Conservation (phyloP, 2,113 vertebrate species). For the Grantiella picta region DNA sequence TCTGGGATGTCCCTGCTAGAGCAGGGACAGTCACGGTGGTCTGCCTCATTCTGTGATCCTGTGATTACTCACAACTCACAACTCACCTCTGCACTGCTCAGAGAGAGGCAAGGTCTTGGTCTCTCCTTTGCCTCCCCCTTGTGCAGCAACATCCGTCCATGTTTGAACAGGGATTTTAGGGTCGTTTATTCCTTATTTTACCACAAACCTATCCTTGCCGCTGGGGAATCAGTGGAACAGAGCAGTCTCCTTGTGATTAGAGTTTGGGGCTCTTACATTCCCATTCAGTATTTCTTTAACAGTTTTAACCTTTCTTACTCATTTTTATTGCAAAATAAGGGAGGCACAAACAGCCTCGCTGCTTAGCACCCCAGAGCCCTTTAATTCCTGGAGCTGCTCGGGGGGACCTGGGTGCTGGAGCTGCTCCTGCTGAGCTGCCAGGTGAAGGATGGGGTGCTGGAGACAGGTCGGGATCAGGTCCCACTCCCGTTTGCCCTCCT, state of each 20-base stretch:
- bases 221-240: neutral
- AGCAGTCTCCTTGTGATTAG: neutral
- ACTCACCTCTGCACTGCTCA: neutral
- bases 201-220: neutral
- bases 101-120: neutral
- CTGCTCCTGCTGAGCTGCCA: neutral
- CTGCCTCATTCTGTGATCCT: too few relatives aligned
- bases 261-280: neutral
- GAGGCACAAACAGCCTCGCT: rapidly evolving
- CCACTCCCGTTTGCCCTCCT: neutral
- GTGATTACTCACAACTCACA: too few relatives aligned
- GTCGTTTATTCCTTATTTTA: neutral
- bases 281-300: neutral
- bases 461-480: neutral
- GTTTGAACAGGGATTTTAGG: neutral
- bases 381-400: neutral
- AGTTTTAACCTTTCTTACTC: neutral
- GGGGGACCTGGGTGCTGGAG: neutral
- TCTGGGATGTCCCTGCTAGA: neutral
- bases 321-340: neutral
- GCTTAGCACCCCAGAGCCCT: neutral
- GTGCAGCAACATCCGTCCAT: neutral
- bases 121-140: neutral
- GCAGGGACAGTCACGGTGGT: neutral
- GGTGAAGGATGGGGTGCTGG: neutral